Conservation (phyloP, 1,140 invertebrate genomes). For the Achatina immaculata region DNA sequence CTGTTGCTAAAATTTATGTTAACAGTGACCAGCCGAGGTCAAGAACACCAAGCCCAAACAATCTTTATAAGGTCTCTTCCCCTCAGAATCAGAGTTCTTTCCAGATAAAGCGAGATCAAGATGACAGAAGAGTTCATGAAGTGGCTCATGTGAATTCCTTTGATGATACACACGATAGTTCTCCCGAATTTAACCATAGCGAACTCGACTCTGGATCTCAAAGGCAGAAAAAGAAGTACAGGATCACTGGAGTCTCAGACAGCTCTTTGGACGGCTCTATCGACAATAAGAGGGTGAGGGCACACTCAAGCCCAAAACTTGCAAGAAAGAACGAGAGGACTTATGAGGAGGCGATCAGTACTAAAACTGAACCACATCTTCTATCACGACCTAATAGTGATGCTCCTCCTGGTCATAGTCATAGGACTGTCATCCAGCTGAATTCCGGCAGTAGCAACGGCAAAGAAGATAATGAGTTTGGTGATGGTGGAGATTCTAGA, state of each 20-base stretch:
- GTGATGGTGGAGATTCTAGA: not conserved
- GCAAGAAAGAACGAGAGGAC: not conserved
- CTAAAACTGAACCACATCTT: not conserved
- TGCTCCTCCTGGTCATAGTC: not conserved
- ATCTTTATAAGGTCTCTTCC: not conserved
- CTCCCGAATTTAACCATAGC: not conserved
- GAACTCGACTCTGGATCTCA: not conserved
- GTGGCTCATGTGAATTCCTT: not conserved
- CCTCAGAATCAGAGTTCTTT: not conserved
- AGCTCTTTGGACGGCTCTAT: no score
- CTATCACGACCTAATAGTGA: not conserved
- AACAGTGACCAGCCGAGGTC: slow-evolving; percentile 14
- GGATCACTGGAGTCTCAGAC: slow-evolving; percentile 12
- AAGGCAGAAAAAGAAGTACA: slow-evolving; percentile 11
- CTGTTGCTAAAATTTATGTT: slow-evolving; percentile 21
- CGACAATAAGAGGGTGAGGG: not conserved
- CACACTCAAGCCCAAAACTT: not conserved
- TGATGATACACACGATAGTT: not conserved
- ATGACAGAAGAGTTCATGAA: not conserved
- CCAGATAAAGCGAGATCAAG: not conserved
- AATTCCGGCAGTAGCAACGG: not conserved
- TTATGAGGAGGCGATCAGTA: slow-evolving; percentile 1
- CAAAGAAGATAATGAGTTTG: not conserved
- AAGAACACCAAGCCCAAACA: slow-evolving; percentile 15
- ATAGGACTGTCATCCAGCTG: slow-evolving; percentile 29